Evolutionary conservation across 2,888 invertebrate genomes (phyloP), one percentile per base, ranked within the genome.

Genomic region (Drosophila longiperda): DNA sequence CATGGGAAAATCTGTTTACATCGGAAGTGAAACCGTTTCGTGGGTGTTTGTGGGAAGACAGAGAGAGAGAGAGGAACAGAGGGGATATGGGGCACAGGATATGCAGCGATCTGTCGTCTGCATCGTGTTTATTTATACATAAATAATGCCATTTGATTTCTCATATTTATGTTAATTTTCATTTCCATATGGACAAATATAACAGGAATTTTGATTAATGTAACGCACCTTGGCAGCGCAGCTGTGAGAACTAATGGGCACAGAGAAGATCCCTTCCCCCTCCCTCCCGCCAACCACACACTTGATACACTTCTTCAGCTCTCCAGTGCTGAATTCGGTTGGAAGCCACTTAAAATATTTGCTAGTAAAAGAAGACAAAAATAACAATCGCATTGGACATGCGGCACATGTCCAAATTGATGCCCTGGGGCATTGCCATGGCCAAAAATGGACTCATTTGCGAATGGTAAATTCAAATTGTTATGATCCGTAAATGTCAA

Each of bases 401-500:
- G 57, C 78, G 85, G 91, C 86, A 85, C 89, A 87, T 87, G 89
- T 82, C 85, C 90, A 92, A 92, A 92, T 92, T 92, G 92, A 92
- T 92, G 91, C 92, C 92, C 92, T 84, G 82, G 92, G 92, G 92
- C 71, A 86, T 86, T 84, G 76, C 36, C 63, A 72, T 75, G 42
- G 8, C 87, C 90, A 84, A 88, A 88, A 90, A 89, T 80, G 87
- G 89, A 90, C 86, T 83, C 87, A 87, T 87, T 87, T 88, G 80
- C 87, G 75, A 77, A 80, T 77, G 73, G 74, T 84, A 87, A 90
- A 91, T 91, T 90, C 78, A 90, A 89, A 91, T 91, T 91, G 91
- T 92, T 92, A 92, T 92, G 92, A 92, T 92, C 92, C 92, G 92
- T 92, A 92, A 92, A 92, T 92, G 92, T 92, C 92, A 84, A 91